A percentile compares a stretch with the other conserved stretches of the same genome.
phyloP scores from a whole-genome alignment of 2,113 vertebrate genomes.

The Equus przewalskii region DNA sequence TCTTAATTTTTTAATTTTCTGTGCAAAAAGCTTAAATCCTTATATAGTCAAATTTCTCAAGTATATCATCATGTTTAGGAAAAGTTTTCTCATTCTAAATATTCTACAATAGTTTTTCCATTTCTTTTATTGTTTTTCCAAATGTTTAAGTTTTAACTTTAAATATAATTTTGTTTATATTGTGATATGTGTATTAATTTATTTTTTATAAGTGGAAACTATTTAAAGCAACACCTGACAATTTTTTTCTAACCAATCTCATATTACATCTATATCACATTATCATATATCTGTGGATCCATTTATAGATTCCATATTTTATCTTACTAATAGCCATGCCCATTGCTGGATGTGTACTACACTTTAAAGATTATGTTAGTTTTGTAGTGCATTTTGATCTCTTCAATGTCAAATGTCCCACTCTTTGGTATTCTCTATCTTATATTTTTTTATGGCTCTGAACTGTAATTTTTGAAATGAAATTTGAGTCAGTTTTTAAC shows the following conservation, averaged over 20 bases:
- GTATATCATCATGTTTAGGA: not conserved
- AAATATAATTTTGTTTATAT: not conserved
- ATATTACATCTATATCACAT: not conserved
- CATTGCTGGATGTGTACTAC: not conserved
- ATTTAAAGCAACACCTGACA: not conserved
- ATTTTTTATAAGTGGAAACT: not conserved
- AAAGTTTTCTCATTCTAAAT: not conserved
- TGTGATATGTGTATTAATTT: not conserved
- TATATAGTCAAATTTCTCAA: not conserved
- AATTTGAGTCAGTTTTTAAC: not conserved
- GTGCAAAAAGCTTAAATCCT: not conserved
- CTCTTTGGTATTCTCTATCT: not conserved
- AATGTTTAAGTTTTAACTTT: not conserved
- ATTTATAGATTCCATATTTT: conserved; percentile 9
- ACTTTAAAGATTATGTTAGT: not conserved
- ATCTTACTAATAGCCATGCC: not conserved
- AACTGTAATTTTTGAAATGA: not conserved
- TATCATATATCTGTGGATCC: not conserved
- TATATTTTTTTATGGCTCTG: not conserved
- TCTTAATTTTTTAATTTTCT: not conserved
- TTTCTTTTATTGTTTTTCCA: not conserved
- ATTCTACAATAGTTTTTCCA: not conserved
- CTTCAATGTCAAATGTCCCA: not conserved
- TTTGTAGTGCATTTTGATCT: not conserved
- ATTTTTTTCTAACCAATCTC: not conserved